A percentile compares a stretch with the other conserved stretches of the same genome.
phyloP scores from a whole-genome alignment of 2,888 invertebrate genomes.

The Latheticus oryzae region DNA sequence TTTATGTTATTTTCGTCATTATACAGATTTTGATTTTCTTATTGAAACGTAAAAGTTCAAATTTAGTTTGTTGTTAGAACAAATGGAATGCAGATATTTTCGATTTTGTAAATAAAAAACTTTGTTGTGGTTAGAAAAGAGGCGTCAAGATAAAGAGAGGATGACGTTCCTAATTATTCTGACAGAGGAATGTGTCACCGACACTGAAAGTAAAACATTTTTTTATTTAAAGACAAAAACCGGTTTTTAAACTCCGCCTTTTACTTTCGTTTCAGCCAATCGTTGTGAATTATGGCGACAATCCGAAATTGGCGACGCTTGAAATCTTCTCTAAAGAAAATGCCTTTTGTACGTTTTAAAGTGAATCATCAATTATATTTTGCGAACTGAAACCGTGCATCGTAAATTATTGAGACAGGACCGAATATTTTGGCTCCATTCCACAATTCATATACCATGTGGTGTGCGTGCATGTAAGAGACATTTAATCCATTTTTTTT shows the following conservation, averaged over 20 bases:
- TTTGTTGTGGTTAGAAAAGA: conserved; percentile 13
- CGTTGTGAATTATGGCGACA: too few relatives aligned
- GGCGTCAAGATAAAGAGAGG: conserved; percentile 4
- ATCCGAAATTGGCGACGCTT: conserved; percentile 14
- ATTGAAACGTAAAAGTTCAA: conserved; percentile 15
- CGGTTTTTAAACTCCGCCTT: too few relatives aligned
- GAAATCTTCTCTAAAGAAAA: conserved; percentile 19
- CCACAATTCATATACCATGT: conserved; percentile 20
- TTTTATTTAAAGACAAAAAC: too few relatives aligned
- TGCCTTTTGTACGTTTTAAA: conserved; percentile 27
- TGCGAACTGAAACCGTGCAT: conserved; percentile 27
- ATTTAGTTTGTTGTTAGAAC: conserved; percentile 15
- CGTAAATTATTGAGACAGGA: conserved; percentile 23
- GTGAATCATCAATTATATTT: conserved; percentile 36
- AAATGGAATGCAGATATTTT: conserved; percentile 7
- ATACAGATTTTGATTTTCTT: conserved; percentile 15
- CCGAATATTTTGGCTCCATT: conserved; percentile 33
- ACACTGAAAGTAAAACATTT: not conserved
- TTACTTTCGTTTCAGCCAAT: too few relatives aligned
- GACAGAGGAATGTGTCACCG: conserved; percentile 13
- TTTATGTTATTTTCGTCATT: conserved; percentile 19
- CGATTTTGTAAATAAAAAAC: conserved; percentile 9
- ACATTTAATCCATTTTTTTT: not conserved
- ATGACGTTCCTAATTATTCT: conserved; percentile 22
- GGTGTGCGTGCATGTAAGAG: conserved; percentile 18